Percentiles rank a stretch among this genome's conserved stretches.
phyloP scores from a whole-genome alignment of 2,888 invertebrate species.

The Adelphocoris suturalis region DNA sequence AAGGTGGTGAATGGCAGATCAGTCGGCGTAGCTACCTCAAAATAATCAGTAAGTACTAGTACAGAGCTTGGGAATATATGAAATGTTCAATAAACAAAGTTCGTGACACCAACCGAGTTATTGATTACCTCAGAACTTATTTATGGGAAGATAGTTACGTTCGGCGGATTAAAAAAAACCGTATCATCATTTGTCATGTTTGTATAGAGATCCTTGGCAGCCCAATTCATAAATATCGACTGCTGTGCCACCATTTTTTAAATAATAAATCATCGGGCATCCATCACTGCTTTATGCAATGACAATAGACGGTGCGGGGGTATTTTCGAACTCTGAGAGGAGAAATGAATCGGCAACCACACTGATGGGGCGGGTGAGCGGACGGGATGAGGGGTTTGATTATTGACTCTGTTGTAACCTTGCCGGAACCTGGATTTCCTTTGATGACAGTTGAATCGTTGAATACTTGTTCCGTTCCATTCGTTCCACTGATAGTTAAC shows the following conservation, averaged over 20 bases:
- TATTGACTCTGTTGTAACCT: constrained; percentile 18
- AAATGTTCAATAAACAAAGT: too few relatives aligned
- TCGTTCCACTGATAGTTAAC: too few relatives aligned
- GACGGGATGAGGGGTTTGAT: background rate
- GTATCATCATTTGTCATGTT: constrained; percentile 30
- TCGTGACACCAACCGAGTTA: background rate
- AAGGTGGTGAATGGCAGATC: too few relatives aligned
- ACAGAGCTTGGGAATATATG: too few relatives aligned
- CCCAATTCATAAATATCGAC: constrained; percentile 21
- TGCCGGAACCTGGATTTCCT: background rate
- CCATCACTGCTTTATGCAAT: constrained; percentile 34
- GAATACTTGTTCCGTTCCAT: too few relatives aligned
- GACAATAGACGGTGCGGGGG: constrained; percentile 17
- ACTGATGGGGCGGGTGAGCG: background rate
- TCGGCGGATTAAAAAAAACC: constrained; percentile 8
- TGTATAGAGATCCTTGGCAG: constrained; percentile 31
- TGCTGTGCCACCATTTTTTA: background rate
- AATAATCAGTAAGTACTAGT: too few relatives aligned
- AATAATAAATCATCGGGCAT: constrained; percentile 21
- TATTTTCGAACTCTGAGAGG: background rate
- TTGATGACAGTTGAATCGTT: too few relatives aligned
- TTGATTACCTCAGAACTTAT: background rate
- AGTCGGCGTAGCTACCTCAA: too few relatives aligned
- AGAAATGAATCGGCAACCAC: constrained; percentile 5
- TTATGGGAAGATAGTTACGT: constrained; percentile 9